These are phyloP conservation scores for Nemapogon koenigi DNA, from an alignment of 2,888 invertebrate genomes.

Conservation along the genomic window DNA sequence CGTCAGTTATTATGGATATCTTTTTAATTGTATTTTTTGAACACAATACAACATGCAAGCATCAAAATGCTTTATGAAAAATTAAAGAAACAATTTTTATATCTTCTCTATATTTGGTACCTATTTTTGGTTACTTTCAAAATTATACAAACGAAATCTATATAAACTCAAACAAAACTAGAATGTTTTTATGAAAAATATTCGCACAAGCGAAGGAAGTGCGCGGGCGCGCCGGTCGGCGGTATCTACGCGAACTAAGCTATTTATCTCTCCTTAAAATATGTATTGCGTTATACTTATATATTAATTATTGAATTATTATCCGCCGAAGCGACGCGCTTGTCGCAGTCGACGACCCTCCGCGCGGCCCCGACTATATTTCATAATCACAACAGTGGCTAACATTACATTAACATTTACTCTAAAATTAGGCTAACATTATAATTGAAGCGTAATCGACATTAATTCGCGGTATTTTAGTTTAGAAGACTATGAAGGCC, in stretches of 20 bases:
- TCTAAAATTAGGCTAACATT: constrained; percentile 19
- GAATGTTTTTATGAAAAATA: constrained; percentile 56
- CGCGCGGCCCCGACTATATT: constrained; percentile 1
- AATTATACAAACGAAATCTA: constrained; percentile 57
- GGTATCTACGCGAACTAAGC: constrained; percentile 16
- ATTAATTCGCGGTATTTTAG: too few relatives aligned
- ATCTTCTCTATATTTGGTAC: constrained; percentile 60
- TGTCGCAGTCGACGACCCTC: constrained; percentile 10
- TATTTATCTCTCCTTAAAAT: constrained; percentile 5
- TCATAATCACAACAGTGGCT: constrained; percentile 4
- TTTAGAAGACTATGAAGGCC: too few relatives aligned
- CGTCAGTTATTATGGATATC: constrained; percentile 33
- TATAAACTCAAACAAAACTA: constrained; percentile 60
- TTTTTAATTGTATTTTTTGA: constrained; percentile 62
- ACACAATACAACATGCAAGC: constrained; percentile 67
- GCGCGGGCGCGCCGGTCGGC: constrained; percentile 11
- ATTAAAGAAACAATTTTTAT: constrained; percentile 57
- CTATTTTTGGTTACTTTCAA: constrained; percentile 61
- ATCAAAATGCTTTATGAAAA: constrained; percentile 60
- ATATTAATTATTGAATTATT: constrained; percentile 17
- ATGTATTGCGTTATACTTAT: constrained; percentile 5
- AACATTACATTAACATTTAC: neutral
- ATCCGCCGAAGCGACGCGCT: constrained; percentile 1
- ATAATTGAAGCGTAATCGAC: constrained; percentile 46
- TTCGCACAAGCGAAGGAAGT: constrained; percentile 38